Evolutionary conservation across 2,888 invertebrate genomes (phyloP), one percentile per base, ranked within the genome.

Genomic region (Caenorhabditis auriculariae): DNA sequence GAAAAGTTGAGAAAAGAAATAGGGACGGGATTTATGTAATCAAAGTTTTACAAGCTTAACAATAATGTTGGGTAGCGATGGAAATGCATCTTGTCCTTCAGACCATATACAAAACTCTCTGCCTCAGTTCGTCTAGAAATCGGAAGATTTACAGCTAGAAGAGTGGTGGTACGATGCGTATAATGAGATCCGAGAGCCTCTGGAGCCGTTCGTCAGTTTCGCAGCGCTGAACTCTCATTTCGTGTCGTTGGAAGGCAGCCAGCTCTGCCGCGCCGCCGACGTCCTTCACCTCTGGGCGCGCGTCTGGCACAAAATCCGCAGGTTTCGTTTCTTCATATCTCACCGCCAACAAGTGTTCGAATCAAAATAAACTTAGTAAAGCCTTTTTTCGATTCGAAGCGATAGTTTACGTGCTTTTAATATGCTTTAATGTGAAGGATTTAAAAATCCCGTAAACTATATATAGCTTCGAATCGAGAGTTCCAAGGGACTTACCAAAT

Each of bases 161-260:
- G 71, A 73, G 23, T 75, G 72, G 72, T 75, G 74, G 74, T 72
- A 75, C 52, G 69, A 75, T 50, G 72, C 59, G 0, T 74, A 74
- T 52, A 61, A 53, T 1, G 67, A 68, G n/a, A 66, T 67, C 27
- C 54, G 74, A 12, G 67, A 62, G 24, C 72, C 74, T 4, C 38
- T 74, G 24, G 61, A 58, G 32, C 70, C 70, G 1, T 65, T 48
- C 29, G 54, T 67, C 3, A 62, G 60, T 24, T 54, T 72, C 15
- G 69, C 65, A 37, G 56, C 62, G 29, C 19, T 60, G 17, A 69
- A 60, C 29, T 58, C 55, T 3, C 27, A 19, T 1, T 69, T 66
- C 27, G 51, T 53, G n/a, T 47, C 60, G 26, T 43, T 64, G 9
- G 39, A 51, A 15, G 68, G 68, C 4, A 56, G 62, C 9, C 73